A percentile compares a stretch with the other conserved stretches of the same genome.
Conservation (phyloP, 1,140 invertebrate species). For the Cephus cinctus region DNA sequence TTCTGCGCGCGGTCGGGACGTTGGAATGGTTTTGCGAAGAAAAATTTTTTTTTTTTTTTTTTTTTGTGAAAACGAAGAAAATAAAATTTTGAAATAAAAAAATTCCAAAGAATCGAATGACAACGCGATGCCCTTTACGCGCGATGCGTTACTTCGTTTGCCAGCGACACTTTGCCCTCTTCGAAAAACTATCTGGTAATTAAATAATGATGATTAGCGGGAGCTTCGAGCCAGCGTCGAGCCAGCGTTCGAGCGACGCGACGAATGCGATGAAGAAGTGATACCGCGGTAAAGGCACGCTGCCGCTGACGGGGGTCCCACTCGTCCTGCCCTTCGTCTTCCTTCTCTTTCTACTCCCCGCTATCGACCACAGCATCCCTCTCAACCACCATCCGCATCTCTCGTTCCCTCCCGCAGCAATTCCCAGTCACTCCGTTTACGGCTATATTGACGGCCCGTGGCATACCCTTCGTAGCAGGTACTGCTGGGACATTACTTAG, state of each 20-base stretch:
- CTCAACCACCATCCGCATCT: not conserved
- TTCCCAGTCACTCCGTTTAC: conserved; percentile 8
- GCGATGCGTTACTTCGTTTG: no score
- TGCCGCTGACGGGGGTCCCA: conserved; percentile 36
- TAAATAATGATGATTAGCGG: conserved; percentile 46
- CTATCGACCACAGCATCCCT: no score
- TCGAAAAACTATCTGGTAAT: conserved; percentile 39
- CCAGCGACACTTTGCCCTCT: conserved; percentile 3
- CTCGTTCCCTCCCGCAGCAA: conserved; percentile 1
- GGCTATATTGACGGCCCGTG: conserved; percentile 7
- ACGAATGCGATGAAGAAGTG: conserved; percentile 45
- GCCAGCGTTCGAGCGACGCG: no score
- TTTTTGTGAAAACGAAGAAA: no score
- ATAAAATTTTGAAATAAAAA: no score
- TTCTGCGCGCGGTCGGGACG: no score
- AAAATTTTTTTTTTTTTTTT: no score
- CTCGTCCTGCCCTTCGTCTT: conserved; percentile 9
- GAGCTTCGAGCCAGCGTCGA: conserved; percentile 28
- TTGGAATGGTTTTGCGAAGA: no score
- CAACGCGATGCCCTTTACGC: no score
- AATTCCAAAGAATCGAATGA: no score
- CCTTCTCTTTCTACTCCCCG: not conserved
- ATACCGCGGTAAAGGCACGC: conserved; percentile 32
- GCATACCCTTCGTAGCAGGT: not conserved
- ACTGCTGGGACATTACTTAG: no score